These are phyloP conservation scores for Chalcosyrphus nemorum DNA, from an alignment of 2,888 invertebrate species.

Conservation along the genomic window DNA sequence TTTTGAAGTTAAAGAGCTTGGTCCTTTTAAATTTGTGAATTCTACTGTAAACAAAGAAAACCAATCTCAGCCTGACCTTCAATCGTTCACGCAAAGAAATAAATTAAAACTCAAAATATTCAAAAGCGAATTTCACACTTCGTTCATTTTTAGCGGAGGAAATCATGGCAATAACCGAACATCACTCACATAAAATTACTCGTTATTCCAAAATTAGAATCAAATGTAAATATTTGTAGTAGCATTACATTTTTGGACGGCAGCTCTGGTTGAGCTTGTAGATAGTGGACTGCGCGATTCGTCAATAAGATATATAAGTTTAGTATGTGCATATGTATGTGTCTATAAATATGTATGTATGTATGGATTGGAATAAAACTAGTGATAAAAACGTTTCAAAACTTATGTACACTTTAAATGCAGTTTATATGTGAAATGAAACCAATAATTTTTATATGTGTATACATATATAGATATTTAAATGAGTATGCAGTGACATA, in stretches of 20 bases:
- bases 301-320: conserved; percentile 2
- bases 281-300: neutral
- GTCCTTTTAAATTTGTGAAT: neutral
- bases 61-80: conserved; percentile 14
- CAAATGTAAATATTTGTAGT: conserved; percentile 52
- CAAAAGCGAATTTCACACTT: conserved; percentile 21
- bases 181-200: conserved; percentile 8
- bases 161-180: neutral
- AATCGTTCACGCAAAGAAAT: neutral
- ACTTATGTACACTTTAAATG: neutral
- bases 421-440: conserved; percentile 12
- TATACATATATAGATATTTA: neutral
- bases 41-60: neutral
- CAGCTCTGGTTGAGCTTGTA: neutral
- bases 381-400: conserved; percentile 25
- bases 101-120: conserved; percentile 3
- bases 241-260: conserved; percentile 31
- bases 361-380: conserved; percentile 18
- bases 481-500: conserved; percentile 2
- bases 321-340: conserved; percentile 3
- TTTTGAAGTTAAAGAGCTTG: too few species aligned
- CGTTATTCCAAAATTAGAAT: conserved; percentile 51
- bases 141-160: conserved; percentile 8
- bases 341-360: too few species aligned
- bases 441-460: neutral